Percentiles rank a stretch among this genome's conserved stretches.
Evolutionary conservation across 2,888 invertebrate genomes (phyloP).

Genomic region (Mesorhabditis spiculigera): DNA sequence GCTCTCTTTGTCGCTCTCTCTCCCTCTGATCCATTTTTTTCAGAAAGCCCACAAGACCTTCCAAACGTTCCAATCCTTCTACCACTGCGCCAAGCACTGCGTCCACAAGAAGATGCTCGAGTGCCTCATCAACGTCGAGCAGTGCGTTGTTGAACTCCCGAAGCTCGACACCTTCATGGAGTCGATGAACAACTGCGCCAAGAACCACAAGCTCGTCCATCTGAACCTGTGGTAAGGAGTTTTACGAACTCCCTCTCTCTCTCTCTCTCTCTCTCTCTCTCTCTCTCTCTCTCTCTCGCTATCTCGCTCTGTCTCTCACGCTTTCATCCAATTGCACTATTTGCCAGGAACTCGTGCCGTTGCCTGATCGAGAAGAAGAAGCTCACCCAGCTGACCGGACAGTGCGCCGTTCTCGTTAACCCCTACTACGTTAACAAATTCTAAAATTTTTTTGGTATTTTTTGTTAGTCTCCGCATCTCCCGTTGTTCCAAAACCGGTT

Average conservation of each 20-base stretch:
- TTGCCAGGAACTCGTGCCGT: background rate
- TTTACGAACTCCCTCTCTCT: no score
- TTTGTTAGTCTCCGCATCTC: no score
- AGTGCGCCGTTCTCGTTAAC: background rate
- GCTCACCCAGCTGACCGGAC: background rate
- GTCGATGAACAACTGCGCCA: background rate
- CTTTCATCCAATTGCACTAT: no score
- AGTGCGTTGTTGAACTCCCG: background rate
- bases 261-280: no score
- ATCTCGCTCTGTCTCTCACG: no score
- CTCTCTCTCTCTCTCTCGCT: no score
- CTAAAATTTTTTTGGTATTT: background rate
- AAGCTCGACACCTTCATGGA: background rate
- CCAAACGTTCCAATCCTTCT: background rate
- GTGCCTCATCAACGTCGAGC: background rate
- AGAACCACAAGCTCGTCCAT: background rate
- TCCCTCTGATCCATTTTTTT: background rate
- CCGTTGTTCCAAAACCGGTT: no score
- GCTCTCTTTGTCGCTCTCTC: background rate
- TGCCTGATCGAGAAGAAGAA: background rate
- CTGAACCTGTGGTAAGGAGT: background rate
- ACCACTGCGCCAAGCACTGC: slow-evolving; percentile 2
- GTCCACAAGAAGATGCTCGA: slow-evolving; percentile 3
- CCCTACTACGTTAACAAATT: background rate
- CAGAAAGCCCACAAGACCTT: slow-evolving; percentile 6